Evolutionary conservation across 1,140 invertebrate genomes (phyloP).

Genomic region (Aphelenchoides fujianensis): DNA sequence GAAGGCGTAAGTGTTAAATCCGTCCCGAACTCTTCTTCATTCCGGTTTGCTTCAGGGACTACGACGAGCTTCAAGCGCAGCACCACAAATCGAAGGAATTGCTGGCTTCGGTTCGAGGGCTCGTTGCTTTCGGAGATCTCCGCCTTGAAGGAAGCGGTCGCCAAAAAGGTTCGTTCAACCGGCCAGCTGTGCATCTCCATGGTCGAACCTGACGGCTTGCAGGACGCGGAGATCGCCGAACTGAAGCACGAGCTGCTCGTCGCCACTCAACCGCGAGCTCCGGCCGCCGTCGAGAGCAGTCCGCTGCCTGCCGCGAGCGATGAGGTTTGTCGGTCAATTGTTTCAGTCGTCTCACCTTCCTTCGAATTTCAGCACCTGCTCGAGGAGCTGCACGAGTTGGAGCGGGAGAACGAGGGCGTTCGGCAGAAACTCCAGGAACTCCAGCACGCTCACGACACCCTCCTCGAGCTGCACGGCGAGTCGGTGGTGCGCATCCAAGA

Average conservation of each 20-base stretch:
- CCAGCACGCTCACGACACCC: conserved; percentile 10
- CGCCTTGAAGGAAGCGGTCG: conserved; percentile 11
- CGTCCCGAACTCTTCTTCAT: not conserved
- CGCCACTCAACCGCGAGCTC: conserved; percentile 1
- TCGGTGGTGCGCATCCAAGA: not conserved
- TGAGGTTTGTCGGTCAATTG: not conserved
- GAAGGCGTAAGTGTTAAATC: conserved; percentile 1
- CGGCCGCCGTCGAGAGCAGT: not conserved
- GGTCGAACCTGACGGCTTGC: not conserved
- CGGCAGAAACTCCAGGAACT: conserved; percentile 9
- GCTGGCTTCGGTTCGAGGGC: not conserved
- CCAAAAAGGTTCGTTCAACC: not conserved
- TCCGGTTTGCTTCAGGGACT: conserved; percentile 8
- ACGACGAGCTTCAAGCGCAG: not conserved
- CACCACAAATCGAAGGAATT: not conserved
- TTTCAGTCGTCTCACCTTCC: not conserved
- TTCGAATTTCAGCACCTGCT: conserved; percentile 14
- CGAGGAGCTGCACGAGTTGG: conserved; percentile 13
- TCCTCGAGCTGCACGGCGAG: conserved; percentile 15
- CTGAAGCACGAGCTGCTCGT: not conserved
- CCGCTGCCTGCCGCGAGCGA: not conserved
- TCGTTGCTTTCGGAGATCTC: not conserved
- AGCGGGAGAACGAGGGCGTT: not conserved
- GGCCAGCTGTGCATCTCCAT: not conserved
- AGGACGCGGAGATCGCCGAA: conserved; percentile 14